Evolutionary conservation across 2,113 vertebrate genomes (phyloP).

Genomic region (Limanda limanda): DNA sequence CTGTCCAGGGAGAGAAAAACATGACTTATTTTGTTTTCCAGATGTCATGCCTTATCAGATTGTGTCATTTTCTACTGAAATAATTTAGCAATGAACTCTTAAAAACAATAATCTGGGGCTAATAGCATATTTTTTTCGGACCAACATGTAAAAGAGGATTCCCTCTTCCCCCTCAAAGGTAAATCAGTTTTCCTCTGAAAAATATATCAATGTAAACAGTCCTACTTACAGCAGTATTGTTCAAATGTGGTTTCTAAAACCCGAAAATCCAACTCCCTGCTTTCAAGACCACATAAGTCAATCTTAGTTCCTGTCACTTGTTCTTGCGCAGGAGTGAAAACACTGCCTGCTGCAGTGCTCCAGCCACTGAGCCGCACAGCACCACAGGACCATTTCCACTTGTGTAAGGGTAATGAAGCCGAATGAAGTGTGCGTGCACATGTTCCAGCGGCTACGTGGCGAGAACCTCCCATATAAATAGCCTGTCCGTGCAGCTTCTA

Average conservation of each 20-base stretch:
- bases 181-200: too few species aligned
- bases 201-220: too few species aligned
- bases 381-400: constrained; percentile 61
- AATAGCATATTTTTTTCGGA: not conserved
- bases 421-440: constrained; percentile 26
- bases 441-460: constrained; percentile 2
- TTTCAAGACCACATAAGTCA: constrained; percentile 6
- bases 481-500: constrained; percentile 15
- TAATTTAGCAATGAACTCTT: not conserved
- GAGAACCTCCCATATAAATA: constrained; percentile 3
- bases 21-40: not conserved
- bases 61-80: constrained; percentile 1
- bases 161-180: not conserved
- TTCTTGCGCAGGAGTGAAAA: constrained; percentile 16
- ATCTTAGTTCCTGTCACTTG: constrained; percentile 20
- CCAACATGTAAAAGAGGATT: not conserved
- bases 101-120: constrained; percentile 9
- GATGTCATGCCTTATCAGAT: not conserved
- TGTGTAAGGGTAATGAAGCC: constrained; percentile 70
- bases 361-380: constrained; percentile 37
- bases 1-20: not conserved
- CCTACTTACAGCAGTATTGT: not conserved
- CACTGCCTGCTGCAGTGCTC: constrained; percentile 36
- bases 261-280: not conserved
- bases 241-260: too few species aligned